phyloP scores from a whole-genome alignment of 30 jellyfish, hydroid and myxozoan genomes.

The Turritopsis dohrnii region DNA sequence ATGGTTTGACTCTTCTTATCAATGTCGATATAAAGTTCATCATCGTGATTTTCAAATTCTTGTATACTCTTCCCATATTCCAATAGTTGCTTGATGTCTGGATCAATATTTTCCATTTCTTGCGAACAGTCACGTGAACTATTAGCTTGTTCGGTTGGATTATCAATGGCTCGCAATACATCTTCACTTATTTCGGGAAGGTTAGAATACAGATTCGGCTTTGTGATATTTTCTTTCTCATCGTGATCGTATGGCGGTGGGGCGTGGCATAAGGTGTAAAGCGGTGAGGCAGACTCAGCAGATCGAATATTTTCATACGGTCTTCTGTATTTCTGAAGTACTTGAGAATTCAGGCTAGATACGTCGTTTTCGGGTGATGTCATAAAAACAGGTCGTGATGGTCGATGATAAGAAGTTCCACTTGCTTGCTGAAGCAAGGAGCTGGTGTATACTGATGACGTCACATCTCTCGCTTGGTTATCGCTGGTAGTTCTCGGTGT shows the following conservation, averaged over 20 bases:
- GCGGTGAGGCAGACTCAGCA: conserved; percentile 9
- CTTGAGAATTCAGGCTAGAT: neutral
- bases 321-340: neutral
- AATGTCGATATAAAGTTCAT: neutral
- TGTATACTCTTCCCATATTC: neutral
- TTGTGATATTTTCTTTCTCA: neutral
- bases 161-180: neutral
- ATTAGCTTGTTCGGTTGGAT: neutral
- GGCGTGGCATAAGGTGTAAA: neutral
- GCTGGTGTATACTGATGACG: neutral
- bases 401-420: too few relatives aligned
- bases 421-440: neutral
- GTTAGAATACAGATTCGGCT: neutral
- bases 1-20: neutral
- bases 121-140: neutral
- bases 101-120: conserved; percentile 9
- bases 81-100: neutral
- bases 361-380: neutral
- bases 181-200: conserved; percentile 5
- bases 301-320: neutral
- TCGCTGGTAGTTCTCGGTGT: neutral
- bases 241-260: conserved; percentile 10
- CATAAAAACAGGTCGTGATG: neutral
- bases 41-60: neutral
- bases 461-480: neutral